Base-by-base conservation (phyloP, 1,140 invertebrate genomes). In the Zaprionus ghesquierei region DNA sequence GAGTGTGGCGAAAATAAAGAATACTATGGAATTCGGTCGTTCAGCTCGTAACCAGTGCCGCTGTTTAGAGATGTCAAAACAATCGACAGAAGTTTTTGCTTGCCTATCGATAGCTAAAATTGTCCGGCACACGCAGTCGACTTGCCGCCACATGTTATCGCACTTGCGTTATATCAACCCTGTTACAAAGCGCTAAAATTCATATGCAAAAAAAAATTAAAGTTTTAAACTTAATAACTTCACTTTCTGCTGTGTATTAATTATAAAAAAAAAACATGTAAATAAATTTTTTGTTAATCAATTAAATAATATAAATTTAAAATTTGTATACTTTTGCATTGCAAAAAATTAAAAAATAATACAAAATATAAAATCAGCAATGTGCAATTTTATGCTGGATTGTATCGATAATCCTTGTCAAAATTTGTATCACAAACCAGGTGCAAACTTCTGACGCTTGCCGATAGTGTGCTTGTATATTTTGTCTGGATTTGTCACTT, bases 1-100 rank as follows among this genome's bases (percentile, higher is more conserved):
- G 66, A 75, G 72, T 75, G 60, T 70, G 53, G 68, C 60, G 68
- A 75, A 75, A 75, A 60, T 63, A 64, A 75, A 75, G 66, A 75
- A 75, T 75, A 59, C 66, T 63, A 33, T 64, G 60, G 53, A 59
- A 70, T 58, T 60, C 49, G 3, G 60, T 64, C 68, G 59, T 51
- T 63, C 53, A 75, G 54, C 72, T 70, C 68, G 59, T 70, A 70
- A 70, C 53, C 44, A 58, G 46, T 61, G 49, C 72, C 60, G 72
- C 72, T 70, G 60, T 60, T 62, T 50, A 33, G 29, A 46, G 41
- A 46, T 10, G 41, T 46, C 41, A 46, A 62, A 62, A 25, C 65
- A 60, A 50, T 51, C 55, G 44, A 49, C 27, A 29, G 33, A 51
- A n/a, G 27, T 33, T 18, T 41, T 41, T 15, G 15, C 18, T 10